Evolutionary conservation across 2,797 vertebrate genomes (phyloP).

Genomic region (Chrysolophus pictus): DNA sequence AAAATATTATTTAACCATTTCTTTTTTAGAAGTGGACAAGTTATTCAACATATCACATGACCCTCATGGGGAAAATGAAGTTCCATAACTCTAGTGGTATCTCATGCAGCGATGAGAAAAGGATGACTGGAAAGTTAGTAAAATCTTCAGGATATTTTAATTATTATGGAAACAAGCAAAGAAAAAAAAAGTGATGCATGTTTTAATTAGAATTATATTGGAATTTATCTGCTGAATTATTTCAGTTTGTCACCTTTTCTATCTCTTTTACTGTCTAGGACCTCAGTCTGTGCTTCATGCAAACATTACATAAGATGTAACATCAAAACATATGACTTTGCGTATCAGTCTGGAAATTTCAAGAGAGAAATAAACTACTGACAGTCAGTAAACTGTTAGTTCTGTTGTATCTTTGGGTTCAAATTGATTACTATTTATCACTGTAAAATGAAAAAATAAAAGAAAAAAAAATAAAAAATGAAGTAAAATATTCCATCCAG

Average conservation of each 20-base stretch:
- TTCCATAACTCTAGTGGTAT: neutral
- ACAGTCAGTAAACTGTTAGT: accelerated
- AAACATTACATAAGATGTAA: neutral
- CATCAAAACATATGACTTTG: neutral
- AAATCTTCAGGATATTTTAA: neutral
- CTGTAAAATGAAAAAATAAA: neutral
- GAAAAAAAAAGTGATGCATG: neutral
- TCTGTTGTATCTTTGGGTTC: neutral
- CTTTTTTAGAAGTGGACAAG: neutral
- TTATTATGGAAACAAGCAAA: neutral
- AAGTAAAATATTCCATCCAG: neutral
- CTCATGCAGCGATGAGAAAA: neutral
- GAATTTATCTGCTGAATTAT: neutral
- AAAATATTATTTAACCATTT: neutral
- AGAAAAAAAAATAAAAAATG: neutral
- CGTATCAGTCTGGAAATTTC: neutral
- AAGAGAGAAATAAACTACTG: neutral
- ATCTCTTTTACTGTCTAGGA: neutral
- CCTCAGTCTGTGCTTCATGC: neutral
- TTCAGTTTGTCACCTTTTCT: neutral
- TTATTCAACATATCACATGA: neutral
- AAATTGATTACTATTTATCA: neutral
- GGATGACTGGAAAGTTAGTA: neutral
- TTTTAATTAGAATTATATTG: neutral
- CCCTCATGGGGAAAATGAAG: neutral